Evolutionary conservation across 2,797 vertebrate species (phyloP), one percentile per base, ranked within the genome.

Genomic region (Leucoraja ocellata): DNA sequence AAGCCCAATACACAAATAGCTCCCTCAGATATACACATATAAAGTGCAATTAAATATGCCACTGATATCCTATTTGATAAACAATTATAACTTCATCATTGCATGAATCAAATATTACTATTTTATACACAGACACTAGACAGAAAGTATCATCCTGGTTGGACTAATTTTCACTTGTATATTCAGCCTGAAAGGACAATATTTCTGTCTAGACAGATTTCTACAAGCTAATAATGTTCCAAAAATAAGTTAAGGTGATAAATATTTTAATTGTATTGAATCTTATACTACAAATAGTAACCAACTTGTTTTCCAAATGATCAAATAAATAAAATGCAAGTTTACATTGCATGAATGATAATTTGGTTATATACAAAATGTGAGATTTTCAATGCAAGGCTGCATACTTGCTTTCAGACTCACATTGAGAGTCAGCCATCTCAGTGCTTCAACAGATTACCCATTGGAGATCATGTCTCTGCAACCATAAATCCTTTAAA

Each of bases 391-490:
- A 46, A 21, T 91, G 71, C 73, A 92, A 76, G 46, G 54, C 39
- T 58, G 39, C 36, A 74, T 76, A 58, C 71, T 74, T 46, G 39
- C 71, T 54, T 46, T 92, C 36, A 92, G 90, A 32, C 39, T 76
- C 36, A 54, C 73, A 65, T 92, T 76, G 46, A 76, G 90, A 92
- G 25, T 28, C 21, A 76, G 90, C 71, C 90, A 92, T 92, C 90
- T 92, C 90, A 58, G 36, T 76, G 68, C 39, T 92, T 92, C 90
- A 54, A 92, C 90, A 92, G 71, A 92, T 92, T 92, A 92, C 71
- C 71, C 71, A 58, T 92, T 92, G 25, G 25, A 92, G 68, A 92
- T 92, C 73, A 74, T 74, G 46, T 76, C 90, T 92, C 39, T 92
- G 39, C 71, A 76, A 92, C 71, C 90, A 92, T 92, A 58, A 92